Evolutionary conservation across 2,888 invertebrate genomes (phyloP), one percentile per base, ranked within the genome.

Genomic region (Ctenicera cuprea): DNA sequence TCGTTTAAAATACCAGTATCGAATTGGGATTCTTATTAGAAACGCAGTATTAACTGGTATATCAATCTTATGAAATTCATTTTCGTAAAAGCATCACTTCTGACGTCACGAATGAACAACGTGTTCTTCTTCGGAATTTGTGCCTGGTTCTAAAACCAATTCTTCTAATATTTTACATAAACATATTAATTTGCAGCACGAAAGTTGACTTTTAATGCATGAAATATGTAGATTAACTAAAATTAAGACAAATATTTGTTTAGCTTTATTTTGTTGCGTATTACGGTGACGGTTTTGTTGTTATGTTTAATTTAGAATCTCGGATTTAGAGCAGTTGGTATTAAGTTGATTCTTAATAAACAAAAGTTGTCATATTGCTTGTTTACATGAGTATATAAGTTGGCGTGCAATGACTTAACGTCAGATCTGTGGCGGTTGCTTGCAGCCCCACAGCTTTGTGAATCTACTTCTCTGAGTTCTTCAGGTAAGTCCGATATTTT

Each of bases 381-480:
- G 43, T 59, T 62, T 72, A 62, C 65, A 38, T 72, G 61, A 67
- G 61, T 72, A 57, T 64, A 57, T 67, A 61, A 43, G 73, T 50
- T 63, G 43, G 43, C 59, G 57, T 38, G 48, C 52, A 59, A 73
- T 73, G 73, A 38, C 30, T 61, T 69, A 45, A 48, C 33, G 41
- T 45, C 54, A 63, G 43, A 72, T 74, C 74, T 78, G 78, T 79
- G 78, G 79, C 71, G 79, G 79, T 79, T 79, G 78, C 79, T 77
- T 77, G 79, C 79, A 79, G 79, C 79, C 79, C 77, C 79, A 72
- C 77, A 69, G 73, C 61, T 5, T 66, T 63, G 68, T 73, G 26
- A 67, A 48, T 38, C 12, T 57, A 62, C 52, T 70, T 77, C 75
- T 78, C 77, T 79, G 76, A 77, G 16, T 61, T 43, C 61, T 61